Evolutionary conservation across 2,888 invertebrate species (phyloP), one percentile per base, ranked within the genome.

Genomic region (Leptinotarsa tumamoca): DNA sequence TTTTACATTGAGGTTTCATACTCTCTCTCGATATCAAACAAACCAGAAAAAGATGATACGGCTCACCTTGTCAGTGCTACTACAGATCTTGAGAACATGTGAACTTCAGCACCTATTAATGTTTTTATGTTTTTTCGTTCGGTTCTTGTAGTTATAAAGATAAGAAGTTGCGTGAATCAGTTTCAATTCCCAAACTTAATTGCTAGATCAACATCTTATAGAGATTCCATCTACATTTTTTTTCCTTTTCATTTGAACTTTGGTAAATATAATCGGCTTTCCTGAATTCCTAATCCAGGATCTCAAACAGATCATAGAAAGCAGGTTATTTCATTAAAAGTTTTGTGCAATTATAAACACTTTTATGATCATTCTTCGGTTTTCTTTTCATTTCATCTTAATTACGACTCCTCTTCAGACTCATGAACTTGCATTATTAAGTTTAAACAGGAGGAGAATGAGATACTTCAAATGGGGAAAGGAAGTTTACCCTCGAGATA

Each of bases 401-500:
- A 63, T 63, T 63, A 63, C 13, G 63, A 63, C 33, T 63, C 33
- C 10, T 13, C 63, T 63, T 43, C 63, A 43, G 33, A 18, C 63
- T 63, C n/a, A 18, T 58, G 58, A 27, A 58, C 58, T 58, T 58
- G 58, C 23, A 15, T 58, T 27, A 63, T 63, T 63, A 43, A 43
- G 63, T 63, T 63, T 63, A 5, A 63, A 2, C 43, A 43, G 10
- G 13, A 43, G 33, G 10, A 17, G 33, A 33, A 63, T 10, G 23
- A 43, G 33, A 63, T 27, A 33, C 63, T 63, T n/a, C 33, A 33
- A 13, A 43, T n/a, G n/a, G 17, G n/a, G 18, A 63, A 17, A 21
- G 33, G 7, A 43, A 63, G 63, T 63, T 63, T 33, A n/a, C 63
- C 63, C 43, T 63, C n/a, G 63, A n/a, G 63, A 63, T 63, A 63